Evolutionary conservation across 2,113 vertebrate genomes (phyloP).

Genomic region (Phalacrocorax carbo): DNA sequence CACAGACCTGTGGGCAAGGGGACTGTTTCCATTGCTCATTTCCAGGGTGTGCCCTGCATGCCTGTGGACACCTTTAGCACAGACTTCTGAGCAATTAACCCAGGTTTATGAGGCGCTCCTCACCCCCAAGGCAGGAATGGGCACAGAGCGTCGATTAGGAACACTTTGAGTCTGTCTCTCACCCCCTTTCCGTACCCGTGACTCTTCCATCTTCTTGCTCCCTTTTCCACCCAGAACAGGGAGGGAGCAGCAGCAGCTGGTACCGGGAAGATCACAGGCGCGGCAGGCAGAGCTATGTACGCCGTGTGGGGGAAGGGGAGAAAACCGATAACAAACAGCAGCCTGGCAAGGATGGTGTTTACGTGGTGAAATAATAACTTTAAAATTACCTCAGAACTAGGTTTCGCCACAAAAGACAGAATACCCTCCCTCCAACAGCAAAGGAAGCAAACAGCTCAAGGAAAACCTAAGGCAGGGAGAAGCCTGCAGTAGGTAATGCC

Average conservation of each 20-base stretch:
- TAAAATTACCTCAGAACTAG: background rate
- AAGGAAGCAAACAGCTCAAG: background rate
- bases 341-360: background rate
- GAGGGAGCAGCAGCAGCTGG: background rate
- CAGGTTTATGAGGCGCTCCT: background rate
- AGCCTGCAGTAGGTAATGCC: background rate
- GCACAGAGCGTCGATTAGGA: background rate
- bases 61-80: background rate
- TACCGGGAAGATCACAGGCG: background rate
- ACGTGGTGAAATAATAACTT: background rate
- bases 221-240: background rate
- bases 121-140: background rate
- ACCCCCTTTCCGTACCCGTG: background rate
- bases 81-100: background rate
- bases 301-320: background rate
- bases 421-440: background rate
- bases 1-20: background rate
- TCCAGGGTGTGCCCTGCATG: background rate
- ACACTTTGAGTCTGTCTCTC: background rate
- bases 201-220: background rate
- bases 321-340: background rate
- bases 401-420: background rate
- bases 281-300: background rate
- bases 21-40: background rate
- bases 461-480: background rate